phyloP scores from a whole-genome alignment of 2,113 vertebrate genomes.

The Pseudopipra pipra region DNA sequence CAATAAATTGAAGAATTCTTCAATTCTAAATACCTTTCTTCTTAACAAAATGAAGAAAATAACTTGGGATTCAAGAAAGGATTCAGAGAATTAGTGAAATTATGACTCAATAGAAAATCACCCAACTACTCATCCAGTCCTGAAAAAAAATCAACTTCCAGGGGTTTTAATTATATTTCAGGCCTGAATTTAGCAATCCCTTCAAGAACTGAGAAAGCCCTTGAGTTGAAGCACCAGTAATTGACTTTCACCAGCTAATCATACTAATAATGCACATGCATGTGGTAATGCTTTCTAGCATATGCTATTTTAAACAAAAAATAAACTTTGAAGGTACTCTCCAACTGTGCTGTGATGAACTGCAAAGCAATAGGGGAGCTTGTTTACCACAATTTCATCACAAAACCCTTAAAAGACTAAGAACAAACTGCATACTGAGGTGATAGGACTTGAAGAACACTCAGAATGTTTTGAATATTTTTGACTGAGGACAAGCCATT shows the following conservation, averaged over 20 bases:
- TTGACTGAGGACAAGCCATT: constrained; percentile 19
- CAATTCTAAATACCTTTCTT: not conserved
- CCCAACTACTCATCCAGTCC: not conserved
- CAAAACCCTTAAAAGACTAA: constrained; percentile 42
- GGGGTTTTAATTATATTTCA: constrained; percentile 51
- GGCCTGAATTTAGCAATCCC: constrained; percentile 28
- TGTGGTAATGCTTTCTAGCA: constrained; percentile 30
- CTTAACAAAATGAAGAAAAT: not conserved
- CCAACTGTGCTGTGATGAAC: constrained; percentile 70
- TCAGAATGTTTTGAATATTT: constrained; percentile 31
- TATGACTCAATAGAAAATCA: constrained; percentile 36
- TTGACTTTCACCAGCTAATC: constrained; percentile 28
- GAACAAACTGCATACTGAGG: constrained; percentile 66
- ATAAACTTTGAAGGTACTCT: constrained; percentile 61
- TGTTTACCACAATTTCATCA: constrained; percentile 63
- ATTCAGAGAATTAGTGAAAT: not conserved
- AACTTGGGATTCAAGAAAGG: not conserved
- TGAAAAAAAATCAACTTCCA: constrained; percentile 21
- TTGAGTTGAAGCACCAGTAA: constrained; percentile 58
- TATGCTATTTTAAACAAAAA: constrained; percentile 61
- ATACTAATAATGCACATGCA: not conserved
- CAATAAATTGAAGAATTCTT: not conserved
- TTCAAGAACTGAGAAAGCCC: constrained; percentile 32
- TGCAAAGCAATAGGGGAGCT: constrained; percentile 57
- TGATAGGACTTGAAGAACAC: constrained; percentile 56